Evolutionary conservation across 2,113 vertebrate genomes (phyloP).

Genomic region (Chaetorhynchus papuensis): DNA sequence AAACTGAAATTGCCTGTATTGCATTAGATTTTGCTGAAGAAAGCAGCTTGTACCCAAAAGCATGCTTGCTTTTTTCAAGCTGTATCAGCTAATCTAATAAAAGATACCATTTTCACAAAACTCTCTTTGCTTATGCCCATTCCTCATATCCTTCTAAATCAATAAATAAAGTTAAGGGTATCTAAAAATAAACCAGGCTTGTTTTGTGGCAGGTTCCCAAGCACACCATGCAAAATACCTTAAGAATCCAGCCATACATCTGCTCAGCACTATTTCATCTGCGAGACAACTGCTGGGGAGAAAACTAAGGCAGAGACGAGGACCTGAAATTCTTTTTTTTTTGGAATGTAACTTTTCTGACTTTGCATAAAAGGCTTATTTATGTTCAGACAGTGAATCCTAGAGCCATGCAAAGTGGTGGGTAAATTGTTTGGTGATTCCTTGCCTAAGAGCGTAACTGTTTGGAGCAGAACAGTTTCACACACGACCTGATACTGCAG

Average conservation of each 20-base stretch:
- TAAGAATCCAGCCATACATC: not conserved
- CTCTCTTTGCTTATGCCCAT: not conserved
- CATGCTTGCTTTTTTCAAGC: constrained; percentile 7
- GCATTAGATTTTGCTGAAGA: constrained; percentile 52
- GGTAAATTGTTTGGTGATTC: not conserved
- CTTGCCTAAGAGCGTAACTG: not conserved
- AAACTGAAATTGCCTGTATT: not conserved
- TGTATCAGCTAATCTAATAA: constrained; percentile 64
- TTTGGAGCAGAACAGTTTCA: not conserved
- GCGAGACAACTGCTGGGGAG: not conserved
- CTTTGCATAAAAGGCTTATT: not conserved
- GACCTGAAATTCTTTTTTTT: not conserved
- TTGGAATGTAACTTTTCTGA: not conserved
- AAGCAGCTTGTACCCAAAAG: constrained; percentile 1
- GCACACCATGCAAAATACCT: not conserved
- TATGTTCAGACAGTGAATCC: not conserved
- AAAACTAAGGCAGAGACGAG: not conserved
- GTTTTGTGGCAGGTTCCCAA: not conserved
- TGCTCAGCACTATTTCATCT: not conserved
- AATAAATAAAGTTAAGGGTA: constrained; percentile 45
- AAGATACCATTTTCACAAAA: constrained; percentile 31
- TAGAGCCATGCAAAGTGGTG: not conserved
- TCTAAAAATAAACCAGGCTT: constrained; percentile 29
- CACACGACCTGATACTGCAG: not conserved
- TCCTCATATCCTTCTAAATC: constrained; percentile 36